Base-by-base conservation (phyloP, 2,888 invertebrate genomes). In the Linnaemya tessellans region DNA sequence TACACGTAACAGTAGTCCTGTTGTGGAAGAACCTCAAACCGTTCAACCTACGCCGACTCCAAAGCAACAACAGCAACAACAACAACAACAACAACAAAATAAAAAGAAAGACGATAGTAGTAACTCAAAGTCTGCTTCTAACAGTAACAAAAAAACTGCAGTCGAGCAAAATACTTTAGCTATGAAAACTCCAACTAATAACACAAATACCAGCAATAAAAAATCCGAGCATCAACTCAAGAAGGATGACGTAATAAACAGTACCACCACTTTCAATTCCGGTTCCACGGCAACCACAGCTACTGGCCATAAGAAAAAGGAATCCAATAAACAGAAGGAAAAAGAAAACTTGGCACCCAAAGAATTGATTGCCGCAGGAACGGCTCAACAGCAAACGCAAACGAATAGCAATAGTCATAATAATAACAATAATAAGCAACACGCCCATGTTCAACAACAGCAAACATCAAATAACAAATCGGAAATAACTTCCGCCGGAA, bases 341-440 rank as follows among this genome's bases (percentile, higher is more conserved):
- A 93, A 93, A 41, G 93, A 93, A 82, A 93, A 92, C 82, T 87
- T 92, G 41, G 92, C 92, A 0, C 93, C 93, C 18, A 91, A 89
- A 84, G 89, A 90, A 60, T 80, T 84, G 62, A 30, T 80, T 35
- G 35, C 81, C 9, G 75, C 67, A 70, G 87, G 62, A 11, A 77
- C 64, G 84, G 87, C 11, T 85, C 84, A 73, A 60, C 84, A 70
- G 38, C 87, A 73, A 80, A 86, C 81, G 20, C 87, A 78, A 68
- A 56, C 62, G 20, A 60, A 25, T 18, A 84, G 22, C 46, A 65
- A 80, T 43, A 49, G 38, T 56, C 74, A 80, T 70, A 70, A 41
- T 30, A 88, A 7, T 62, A 87, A 80, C 20, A 88, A 7, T 65
- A 87, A n/a, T 73, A 82, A 79, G 41, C 86, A 81, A 22, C 79